phyloP scores from a whole-genome alignment of 2,797 vertebrate species.

The Macropodus opercularis region DNA sequence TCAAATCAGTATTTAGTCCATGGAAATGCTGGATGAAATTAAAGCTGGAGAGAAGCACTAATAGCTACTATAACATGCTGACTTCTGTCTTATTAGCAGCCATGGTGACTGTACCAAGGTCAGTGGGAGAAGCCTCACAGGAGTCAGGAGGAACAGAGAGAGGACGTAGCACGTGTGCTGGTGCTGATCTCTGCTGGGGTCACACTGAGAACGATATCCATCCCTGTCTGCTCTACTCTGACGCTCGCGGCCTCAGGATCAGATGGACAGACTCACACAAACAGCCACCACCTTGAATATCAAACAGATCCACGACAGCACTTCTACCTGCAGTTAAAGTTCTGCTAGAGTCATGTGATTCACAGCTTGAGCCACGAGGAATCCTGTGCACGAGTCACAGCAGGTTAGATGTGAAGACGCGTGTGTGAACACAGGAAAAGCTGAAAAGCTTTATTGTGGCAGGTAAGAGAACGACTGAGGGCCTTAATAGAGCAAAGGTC shows the following conservation, averaged over 20 bases:
- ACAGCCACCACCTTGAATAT: constrained; percentile 54
- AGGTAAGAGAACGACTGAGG: constrained; percentile 66
- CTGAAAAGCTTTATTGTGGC: too few relatives aligned
- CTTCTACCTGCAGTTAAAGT: constrained; percentile 22
- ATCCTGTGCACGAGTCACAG: not conserved
- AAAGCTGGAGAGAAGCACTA: not conserved
- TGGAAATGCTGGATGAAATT: not conserved
- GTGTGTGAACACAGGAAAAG: constrained; percentile 25
- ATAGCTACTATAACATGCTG: constrained; percentile 20
- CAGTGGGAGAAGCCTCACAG: constrained; percentile 6
- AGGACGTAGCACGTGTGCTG: too few relatives aligned
- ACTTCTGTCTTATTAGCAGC: constrained; percentile 13
- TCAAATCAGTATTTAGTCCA: not conserved
- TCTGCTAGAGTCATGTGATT: constrained; percentile 39
- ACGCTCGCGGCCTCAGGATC: constrained; percentile 25
- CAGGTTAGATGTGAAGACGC: constrained; percentile 24
- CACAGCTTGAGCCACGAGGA: constrained; percentile 40
- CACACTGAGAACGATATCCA: constrained; percentile 1
- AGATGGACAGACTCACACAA: constrained; percentile 18
- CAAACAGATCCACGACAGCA: constrained; percentile 45
- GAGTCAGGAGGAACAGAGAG: constrained; percentile 19
- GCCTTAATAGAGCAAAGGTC: constrained; percentile 57
- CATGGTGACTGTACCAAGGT: constrained; percentile 24
- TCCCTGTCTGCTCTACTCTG: not conserved
- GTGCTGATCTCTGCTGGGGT: constrained; percentile 11